Evolutionary conservation across 2,113 vertebrate genomes (phyloP), one percentile per base, ranked within the genome.

Genomic region (Xenopus laevis): DNA sequence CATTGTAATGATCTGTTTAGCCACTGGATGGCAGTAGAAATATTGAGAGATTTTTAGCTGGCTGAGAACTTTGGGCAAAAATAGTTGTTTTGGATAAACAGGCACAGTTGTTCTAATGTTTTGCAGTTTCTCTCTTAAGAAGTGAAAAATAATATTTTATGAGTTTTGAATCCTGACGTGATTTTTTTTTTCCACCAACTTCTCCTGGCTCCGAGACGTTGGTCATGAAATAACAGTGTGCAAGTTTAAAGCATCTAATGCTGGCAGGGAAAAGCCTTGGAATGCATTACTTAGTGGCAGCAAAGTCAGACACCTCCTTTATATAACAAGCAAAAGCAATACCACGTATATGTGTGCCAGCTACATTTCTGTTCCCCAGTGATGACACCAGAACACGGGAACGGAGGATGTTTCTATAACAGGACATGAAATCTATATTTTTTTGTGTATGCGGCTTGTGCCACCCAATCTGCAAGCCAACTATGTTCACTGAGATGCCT

Each of bases 121-220:
- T 10, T 66, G 70, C 30, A 1, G 63, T 78, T 69, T 65, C 65
- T 79, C 74, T 78, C 53, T 74, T 16, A 82, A 82, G 83, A 86
- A 86, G 86, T 79, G 83, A 82, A 82, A 13, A 50, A 50, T 12
- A 80, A 23, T n/a, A 33, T 69, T 69, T 71, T 64, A 55, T 57
- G 47, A 40, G 46, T 68, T 70, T 57, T 70, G 10, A 70, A 70
- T 57, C 66, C 30, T 70, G 65, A 75, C 65, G 57, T 74, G 64
- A 50, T 64, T 68, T 67, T 74, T 68, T n/a, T 65, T 33, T 72
- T n/a, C 55, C 65, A 68, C 52, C 72, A 75, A 68, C 65, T 68
- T 57, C 27, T 59, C 57, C 57, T 55, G 66, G 73, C 58, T 55
- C 47, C 58, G 55, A 53, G 18, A 63, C 30, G n/a, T 27, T 57